Percentiles rank a stretch among this genome's conserved stretches.
Evolutionary conservation across 1,140 invertebrate genomes (phyloP).

Genomic region (Lutraria rhynchaena): DNA sequence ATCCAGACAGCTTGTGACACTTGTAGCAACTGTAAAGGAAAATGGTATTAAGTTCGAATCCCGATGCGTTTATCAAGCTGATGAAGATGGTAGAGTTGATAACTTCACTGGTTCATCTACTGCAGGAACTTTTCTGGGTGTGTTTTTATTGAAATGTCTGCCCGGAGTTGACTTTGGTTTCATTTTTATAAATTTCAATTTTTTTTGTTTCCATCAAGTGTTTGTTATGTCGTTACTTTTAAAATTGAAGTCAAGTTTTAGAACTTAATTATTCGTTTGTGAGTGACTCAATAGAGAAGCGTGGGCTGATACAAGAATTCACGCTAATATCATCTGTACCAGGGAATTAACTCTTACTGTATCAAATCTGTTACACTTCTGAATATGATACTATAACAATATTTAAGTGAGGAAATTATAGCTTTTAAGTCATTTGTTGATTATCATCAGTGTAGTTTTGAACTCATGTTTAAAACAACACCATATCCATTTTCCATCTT

Average conservation of each 20-base stretch:
- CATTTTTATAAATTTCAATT: neutral
- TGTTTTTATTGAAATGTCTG: neutral
- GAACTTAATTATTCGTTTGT: no score
- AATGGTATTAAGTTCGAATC: slow-evolving; percentile 47
- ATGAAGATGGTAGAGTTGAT: slow-evolving; percentile 20
- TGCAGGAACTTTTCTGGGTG: slow-evolving; percentile 42
- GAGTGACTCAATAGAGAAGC: no score
- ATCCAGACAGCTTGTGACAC: slow-evolving; percentile 18
- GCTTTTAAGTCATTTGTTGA: no score
- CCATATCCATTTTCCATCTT: no score
- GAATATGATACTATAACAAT: no score
- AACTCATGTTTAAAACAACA: no score
- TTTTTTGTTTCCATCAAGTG: neutral
- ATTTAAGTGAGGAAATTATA: no score
- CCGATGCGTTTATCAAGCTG: slow-evolving; percentile 34
- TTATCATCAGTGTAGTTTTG: no score
- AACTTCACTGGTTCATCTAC: neutral
- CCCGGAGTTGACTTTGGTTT: neutral
- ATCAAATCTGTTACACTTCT: no score
- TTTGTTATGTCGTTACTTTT: neutral
- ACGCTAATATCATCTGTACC: no score
- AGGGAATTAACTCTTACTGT: no score
- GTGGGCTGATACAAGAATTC: no score
- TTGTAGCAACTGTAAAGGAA: slow-evolving; percentile 34
- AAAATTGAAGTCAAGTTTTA: neutral